Evolutionary conservation across 2,113 vertebrate species (phyloP).

Genomic region (Ovis canadensis): DNA sequence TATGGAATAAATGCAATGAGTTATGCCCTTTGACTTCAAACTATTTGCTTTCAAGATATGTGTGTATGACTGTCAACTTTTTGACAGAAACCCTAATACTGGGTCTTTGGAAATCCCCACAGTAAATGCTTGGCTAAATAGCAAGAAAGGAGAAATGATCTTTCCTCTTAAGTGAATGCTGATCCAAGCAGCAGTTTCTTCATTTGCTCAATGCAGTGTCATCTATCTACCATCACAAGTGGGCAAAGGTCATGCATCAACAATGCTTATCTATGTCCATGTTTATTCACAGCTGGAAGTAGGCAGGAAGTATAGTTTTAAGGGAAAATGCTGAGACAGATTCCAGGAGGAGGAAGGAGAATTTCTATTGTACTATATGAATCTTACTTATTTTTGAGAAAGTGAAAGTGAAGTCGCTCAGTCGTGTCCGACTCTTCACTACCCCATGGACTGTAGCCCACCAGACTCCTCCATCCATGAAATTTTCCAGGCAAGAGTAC

Average conservation of each 20-base stretch:
- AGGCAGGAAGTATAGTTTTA: not conserved
- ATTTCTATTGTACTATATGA: not conserved
- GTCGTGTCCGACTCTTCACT: too few species aligned
- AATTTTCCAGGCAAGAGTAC: too few species aligned
- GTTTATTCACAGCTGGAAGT: constrained; percentile 56
- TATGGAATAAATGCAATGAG: constrained; percentile 61
- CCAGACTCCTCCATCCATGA: too few species aligned
- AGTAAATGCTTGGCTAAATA: constrained; percentile 73
- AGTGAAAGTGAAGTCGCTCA: too few species aligned
- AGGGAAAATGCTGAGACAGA: not conserved
- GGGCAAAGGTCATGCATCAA: constrained; percentile 61
- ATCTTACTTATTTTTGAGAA: not conserved
- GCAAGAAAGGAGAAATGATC: constrained; percentile 62
- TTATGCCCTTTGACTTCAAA: constrained; percentile 63
- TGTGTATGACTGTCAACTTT: constrained; percentile 65
- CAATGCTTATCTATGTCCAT: constrained; percentile 45
- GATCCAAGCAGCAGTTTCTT: constrained; percentile 58
- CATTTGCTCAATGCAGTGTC: constrained; percentile 56
- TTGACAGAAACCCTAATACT: constrained; percentile 59
- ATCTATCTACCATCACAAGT: constrained; percentile 43
- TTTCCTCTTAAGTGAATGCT: constrained; percentile 64
- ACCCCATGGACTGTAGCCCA: too few species aligned
- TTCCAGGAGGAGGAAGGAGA: not conserved
- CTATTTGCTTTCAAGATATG: constrained; percentile 65
- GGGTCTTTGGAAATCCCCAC: constrained; percentile 64